Evolutionary conservation across 2,797 vertebrate genomes (phyloP).

Genomic region (Ispidina picta): DNA sequence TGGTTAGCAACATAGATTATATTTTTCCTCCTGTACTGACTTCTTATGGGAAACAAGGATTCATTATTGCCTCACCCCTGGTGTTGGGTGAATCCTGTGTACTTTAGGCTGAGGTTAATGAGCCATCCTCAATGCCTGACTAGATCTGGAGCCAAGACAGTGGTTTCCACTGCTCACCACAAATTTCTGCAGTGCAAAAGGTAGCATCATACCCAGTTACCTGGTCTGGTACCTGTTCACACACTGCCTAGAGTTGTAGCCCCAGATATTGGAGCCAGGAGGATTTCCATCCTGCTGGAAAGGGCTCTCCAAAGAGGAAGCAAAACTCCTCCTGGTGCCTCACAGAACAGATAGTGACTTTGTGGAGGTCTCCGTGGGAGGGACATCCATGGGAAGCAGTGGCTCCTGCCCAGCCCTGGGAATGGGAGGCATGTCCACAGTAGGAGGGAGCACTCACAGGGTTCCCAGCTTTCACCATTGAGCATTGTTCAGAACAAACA

Average conservation of each 20-base stretch:
- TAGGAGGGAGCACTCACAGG: conserved; percentile 42
- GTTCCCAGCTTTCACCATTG: not conserved
- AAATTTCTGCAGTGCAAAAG: not conserved
- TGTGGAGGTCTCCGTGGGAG: conserved; percentile 11
- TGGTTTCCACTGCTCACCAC: not conserved
- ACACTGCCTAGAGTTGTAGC: not conserved
- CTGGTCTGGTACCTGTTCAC: not conserved
- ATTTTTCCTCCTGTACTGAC: not conserved
- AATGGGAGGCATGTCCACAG: conserved; percentile 53
- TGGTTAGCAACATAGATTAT: not conserved
- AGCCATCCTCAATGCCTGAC: not conserved
- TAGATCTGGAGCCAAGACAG: not conserved
- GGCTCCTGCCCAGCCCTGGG: not conserved
- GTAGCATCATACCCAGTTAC: accelerated
- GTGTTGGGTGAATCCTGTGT: not conserved
- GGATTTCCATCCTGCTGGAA: not conserved
- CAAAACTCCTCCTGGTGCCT: not conserved
- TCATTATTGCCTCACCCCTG: not conserved
- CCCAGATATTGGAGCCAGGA: not conserved
- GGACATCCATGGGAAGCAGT: not conserved
- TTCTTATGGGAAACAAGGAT: not conserved
- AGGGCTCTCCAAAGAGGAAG: conserved; percentile 23
- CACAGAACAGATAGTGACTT: conserved; percentile 4
- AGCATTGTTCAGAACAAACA: not conserved
- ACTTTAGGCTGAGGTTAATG: not conserved